Conservation (phyloP, 2,797 vertebrate species). For the Halcyon leucocephala region DNA sequence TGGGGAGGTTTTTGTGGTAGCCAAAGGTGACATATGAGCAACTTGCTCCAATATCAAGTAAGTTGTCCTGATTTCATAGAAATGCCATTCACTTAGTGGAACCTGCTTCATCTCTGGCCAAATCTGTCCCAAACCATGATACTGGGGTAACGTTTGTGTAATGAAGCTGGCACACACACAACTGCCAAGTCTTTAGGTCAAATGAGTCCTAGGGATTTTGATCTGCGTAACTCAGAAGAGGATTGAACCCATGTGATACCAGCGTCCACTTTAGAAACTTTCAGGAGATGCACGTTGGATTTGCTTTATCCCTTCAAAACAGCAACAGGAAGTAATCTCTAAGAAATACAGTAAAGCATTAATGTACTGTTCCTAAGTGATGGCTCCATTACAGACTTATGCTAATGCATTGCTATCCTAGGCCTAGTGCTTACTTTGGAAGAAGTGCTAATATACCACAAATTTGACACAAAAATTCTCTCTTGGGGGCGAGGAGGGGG, state of each 20-base stretch:
- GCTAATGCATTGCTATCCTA: background rate
- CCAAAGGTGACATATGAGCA: background rate
- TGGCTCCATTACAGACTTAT: background rate
- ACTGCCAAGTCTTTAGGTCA: background rate
- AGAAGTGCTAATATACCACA: background rate
- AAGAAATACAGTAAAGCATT: background rate
- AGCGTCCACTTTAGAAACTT: background rate
- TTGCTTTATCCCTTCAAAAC: conserved; percentile 22
- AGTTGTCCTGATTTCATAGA: background rate
- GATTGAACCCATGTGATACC: background rate
- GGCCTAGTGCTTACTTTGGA: background rate
- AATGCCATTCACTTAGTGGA: background rate
- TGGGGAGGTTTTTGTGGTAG: background rate
- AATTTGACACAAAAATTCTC: background rate
- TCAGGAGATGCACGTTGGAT: background rate
- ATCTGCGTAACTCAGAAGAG: background rate
- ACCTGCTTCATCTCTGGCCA: background rate
- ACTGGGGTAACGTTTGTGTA: accelerated
- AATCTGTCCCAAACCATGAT: accelerated
- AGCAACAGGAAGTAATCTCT: background rate
- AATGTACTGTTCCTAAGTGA: background rate
- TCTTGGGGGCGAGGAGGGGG: background rate
- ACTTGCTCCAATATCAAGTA: background rate
- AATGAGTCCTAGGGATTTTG: background rate
- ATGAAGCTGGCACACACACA: accelerated